Base-by-base conservation (phyloP, 2,113 vertebrate species). In the Leucopsar rothschildi region DNA sequence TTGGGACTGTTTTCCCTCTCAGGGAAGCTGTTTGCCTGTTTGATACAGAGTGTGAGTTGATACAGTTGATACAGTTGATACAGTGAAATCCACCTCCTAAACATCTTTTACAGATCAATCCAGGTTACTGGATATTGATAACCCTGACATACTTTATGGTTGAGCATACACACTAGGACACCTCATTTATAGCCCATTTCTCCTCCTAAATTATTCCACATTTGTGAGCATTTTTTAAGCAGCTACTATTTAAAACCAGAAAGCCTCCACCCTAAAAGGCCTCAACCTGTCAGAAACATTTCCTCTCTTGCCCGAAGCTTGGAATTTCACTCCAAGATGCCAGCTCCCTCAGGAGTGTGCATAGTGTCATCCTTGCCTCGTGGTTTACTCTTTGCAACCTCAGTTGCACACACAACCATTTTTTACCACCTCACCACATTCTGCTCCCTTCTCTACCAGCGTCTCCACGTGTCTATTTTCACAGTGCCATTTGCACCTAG, bases 211-310 rank as follows among this genome's bases (percentile, higher is more conserved):
- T 89, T 82, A 81, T 80, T 94, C 79, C 80, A 71, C 81, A 33
- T 94, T 96, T 90, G 28, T 60, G 72, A 92, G 44, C 31, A 37
- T 64, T 91, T 96, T 88, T 79, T 31, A 89, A 75, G 69, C 71
- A 86, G 68, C 65, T 92, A n/a, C 83, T 93, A 81, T 97, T 92
- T 95, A 69, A 94, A 96, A 88, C 59, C 40, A 92, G 68, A 85
- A 86, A 95, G 64, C 81, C 83, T 96, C 94, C 70, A 93, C 95
- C 82, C 90, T 86, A 35, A 81, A 93, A 88, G 88, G 92, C 94
- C 91, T 80, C 90, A 95, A 66, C 90, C 70, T 95, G 81, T 92
- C 84, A 96, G 92, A 90, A 96, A 94, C 80, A 96, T 96, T 95
- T 92, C 84, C 84, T 92, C 50, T 93, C 80, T 93, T 96, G 70